Conservation (phyloP, 2,113 vertebrate species). For the Coregonus clupeaformis region DNA sequence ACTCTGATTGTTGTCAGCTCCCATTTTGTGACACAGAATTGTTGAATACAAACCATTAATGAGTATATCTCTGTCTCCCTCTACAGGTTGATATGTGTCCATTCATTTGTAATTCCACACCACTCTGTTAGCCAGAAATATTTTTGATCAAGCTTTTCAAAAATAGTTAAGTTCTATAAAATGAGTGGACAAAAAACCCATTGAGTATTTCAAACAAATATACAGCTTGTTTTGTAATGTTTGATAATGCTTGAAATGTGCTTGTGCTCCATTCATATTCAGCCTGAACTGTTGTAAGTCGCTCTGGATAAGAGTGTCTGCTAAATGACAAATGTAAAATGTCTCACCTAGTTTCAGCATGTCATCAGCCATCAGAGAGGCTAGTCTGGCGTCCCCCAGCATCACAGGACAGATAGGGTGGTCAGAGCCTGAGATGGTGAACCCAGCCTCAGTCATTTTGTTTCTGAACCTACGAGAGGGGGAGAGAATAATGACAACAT, state of each 20-base stretch:
- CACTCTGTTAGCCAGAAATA: not conserved
- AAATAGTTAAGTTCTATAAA: not conserved
- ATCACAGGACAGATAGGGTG: constrained; percentile 98
- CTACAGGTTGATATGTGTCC: not conserved
- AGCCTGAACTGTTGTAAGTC: not conserved
- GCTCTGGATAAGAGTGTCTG: too few relatives aligned
- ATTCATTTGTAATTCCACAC: constrained; percentile 1
- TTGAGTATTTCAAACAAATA: too few relatives aligned
- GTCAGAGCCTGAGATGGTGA: constrained; percentile 82
- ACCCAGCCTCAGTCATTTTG: constrained; percentile 88
- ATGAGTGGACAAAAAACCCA: not conserved
- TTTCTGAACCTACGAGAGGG: constrained; percentile 83
- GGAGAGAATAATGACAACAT: not conserved
- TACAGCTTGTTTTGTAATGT: too few relatives aligned
- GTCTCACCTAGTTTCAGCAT: constrained; percentile 88
- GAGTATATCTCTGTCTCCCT: constrained; percentile 3
- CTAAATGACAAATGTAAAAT: too few relatives aligned
- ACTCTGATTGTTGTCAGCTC: not conserved
- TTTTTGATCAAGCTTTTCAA: not conserved
- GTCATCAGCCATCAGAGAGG: constrained; percentile 88
- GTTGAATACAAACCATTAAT: not conserved
- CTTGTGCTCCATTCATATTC: not conserved
- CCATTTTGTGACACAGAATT: not conserved
- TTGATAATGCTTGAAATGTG: too few relatives aligned
- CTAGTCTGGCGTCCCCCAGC: constrained; percentile 90